phyloP scores from a whole-genome alignment of 2,113 vertebrate genomes.

The Serinus canaria region DNA sequence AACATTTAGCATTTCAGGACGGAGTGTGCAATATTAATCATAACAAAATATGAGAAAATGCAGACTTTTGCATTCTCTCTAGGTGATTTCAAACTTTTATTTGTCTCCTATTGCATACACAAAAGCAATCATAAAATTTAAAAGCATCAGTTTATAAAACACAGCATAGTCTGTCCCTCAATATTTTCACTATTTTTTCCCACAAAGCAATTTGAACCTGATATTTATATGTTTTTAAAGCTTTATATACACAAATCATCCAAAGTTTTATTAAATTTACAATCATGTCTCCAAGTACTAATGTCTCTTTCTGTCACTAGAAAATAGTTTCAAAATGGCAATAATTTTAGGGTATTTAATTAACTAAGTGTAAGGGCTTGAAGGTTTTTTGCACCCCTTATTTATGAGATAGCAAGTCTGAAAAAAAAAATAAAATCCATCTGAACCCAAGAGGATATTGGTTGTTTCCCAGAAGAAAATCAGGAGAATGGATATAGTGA shows the following conservation, averaged over 20 bases:
- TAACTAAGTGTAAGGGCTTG: neutral
- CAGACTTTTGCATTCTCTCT: neutral
- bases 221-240: neutral
- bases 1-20: neutral
- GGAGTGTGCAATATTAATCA: neutral
- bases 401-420: neutral
- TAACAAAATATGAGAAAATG: constrained; percentile 3
- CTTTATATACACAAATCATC: neutral
- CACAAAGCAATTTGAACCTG: constrained; percentile 1
- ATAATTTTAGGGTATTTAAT: constrained; percentile 8
- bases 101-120: neutral
- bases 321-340: constrained; percentile 5
- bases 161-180: neutral
- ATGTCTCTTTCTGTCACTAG: neutral
- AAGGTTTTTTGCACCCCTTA: neutral
- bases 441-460: constrained; percentile 39
- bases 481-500: neutral
- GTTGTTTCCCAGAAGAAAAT: neutral
- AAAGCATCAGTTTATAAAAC: neutral
- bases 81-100: constrained; percentile 29
- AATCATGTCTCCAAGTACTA: neutral
- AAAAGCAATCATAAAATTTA: constrained; percentile 13
- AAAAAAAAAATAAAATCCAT: constrained; percentile 33
- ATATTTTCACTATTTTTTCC: neutral
- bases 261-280: constrained; percentile 4